phyloP scores from a whole-genome alignment of 1,140 invertebrate genomes.

The Neodiprion lecontei region DNA sequence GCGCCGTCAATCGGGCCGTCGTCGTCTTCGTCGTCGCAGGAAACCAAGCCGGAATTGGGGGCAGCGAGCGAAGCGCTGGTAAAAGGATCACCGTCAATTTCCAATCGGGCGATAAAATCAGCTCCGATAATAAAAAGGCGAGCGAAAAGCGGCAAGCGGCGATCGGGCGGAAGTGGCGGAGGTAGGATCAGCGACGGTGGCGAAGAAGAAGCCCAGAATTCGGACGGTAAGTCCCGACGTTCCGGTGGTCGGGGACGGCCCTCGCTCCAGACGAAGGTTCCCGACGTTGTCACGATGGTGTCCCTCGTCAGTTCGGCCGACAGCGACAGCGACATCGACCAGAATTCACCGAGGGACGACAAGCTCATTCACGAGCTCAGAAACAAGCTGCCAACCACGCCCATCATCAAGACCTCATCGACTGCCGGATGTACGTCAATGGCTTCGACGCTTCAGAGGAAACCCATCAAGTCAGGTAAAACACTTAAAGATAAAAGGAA shows the following conservation, averaged over 20 bases:
- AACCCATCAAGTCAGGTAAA: constrained; percentile 61
- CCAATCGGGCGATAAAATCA: constrained; percentile 47
- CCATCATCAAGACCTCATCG: constrained; percentile 52
- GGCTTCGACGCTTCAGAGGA: constrained; percentile 41
- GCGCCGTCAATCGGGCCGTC: constrained; percentile 25
- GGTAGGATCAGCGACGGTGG: not conserved
- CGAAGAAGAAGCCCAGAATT: constrained; percentile 1
- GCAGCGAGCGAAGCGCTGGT: too few species aligned
- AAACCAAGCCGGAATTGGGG: too few species aligned
- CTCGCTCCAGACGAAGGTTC: constrained; percentile 29
- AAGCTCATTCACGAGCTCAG: constrained; percentile 54
- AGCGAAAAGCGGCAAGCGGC: constrained; percentile 45
- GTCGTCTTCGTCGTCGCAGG: not conserved
- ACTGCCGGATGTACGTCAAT: constrained; percentile 32
- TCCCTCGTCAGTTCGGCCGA: constrained; percentile 63
- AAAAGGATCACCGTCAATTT: not conserved
- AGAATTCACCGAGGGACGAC: constrained; percentile 48
- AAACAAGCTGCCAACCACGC: constrained; percentile 53
- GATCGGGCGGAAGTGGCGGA: constrained; percentile 23
- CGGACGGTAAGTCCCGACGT: not conserved
- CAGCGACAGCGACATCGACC: constrained; percentile 60
- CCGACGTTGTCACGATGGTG: constrained; percentile 65
- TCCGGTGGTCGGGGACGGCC: constrained; percentile 8
- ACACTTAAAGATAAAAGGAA: too few species aligned
- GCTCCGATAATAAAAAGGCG: constrained; percentile 45